Evolutionary conservation across 2,888 invertebrate species (phyloP).

Genomic region (Chromoteleia sp.): DNA sequence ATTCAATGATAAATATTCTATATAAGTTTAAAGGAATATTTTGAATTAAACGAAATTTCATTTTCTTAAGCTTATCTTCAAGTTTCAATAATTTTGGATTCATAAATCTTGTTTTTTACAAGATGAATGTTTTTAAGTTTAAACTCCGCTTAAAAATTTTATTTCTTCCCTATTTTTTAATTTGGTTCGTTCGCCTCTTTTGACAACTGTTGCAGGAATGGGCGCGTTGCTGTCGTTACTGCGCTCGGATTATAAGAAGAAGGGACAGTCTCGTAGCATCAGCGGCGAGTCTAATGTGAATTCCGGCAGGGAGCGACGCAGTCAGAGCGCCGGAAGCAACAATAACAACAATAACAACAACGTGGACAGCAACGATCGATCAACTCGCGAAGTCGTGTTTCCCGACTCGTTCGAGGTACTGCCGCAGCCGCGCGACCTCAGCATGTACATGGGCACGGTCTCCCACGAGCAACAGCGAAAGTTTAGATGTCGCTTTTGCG

Average conservation of each 20-base stretch:
- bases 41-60: too few relatives aligned
- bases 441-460: slow-evolving; percentile 84
- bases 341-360: slow-evolving; percentile 74
- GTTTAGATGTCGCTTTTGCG: slow-evolving; percentile 93
- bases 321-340: slow-evolving; percentile 71
- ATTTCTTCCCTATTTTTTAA: slow-evolving; percentile 74
- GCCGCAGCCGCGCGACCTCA: slow-evolving; percentile 83
- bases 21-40: too few relatives aligned
- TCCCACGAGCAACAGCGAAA: slow-evolving; percentile 87
- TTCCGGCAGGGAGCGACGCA: slow-evolving; percentile 69
- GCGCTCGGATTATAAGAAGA: slow-evolving; percentile 80
- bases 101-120: background rate
- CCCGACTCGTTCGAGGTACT: slow-evolving; percentile 84
- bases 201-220: slow-evolving; percentile 83
- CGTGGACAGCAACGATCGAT: slow-evolving; percentile 71
- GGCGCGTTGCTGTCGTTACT: slow-evolving; percentile 81
- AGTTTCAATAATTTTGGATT: background rate
- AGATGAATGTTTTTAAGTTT: slow-evolving; percentile 48
- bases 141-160: slow-evolving; percentile 47
- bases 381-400: slow-evolving; percentile 81
- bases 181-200: slow-evolving; percentile 74
- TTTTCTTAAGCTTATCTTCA: too few relatives aligned
- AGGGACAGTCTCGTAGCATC: slow-evolving; percentile 63
- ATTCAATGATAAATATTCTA: too few relatives aligned
- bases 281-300: slow-evolving; percentile 62